A percentile compares a stretch with the other conserved stretches of the same genome.
Evolutionary conservation across 2,113 vertebrate species (phyloP).

Genomic region (Capreolus pygargus): DNA sequence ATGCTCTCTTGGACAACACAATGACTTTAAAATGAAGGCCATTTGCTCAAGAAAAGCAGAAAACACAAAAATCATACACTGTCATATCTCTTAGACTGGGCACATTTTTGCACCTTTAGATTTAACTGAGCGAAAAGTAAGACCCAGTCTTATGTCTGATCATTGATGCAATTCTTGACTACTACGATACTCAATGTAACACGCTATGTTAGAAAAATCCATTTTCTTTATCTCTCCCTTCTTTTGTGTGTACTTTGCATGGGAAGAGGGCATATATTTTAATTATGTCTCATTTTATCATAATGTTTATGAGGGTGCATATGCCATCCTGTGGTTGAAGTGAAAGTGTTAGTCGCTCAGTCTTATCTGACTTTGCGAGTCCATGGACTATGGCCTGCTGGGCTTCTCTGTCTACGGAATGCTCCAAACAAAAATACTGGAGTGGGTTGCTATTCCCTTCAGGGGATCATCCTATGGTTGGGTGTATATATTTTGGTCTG

Average conservation of each 20-base stretch:
- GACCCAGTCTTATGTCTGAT: not conserved
- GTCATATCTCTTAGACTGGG: too few relatives aligned
- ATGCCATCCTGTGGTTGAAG: not conserved
- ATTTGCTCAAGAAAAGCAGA: not conserved
- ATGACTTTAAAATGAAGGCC: not conserved
- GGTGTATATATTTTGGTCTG: not conserved
- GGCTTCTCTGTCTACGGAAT: not conserved
- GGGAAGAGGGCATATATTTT: not conserved
- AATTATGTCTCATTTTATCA: not conserved
- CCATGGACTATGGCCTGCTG: not conserved
- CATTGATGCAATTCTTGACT: not conserved
- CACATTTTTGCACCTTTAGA: not conserved
- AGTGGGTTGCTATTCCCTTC: not conserved
- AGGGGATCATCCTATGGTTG: not conserved
- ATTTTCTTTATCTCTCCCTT: not conserved
- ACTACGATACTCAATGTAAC: not conserved
- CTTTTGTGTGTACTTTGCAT: not conserved
- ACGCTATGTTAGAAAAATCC: not conserved
- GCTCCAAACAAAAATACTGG: not conserved
- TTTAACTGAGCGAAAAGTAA: slow-evolving; percentile 17
- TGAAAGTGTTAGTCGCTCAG: not conserved
- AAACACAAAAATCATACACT: not conserved
- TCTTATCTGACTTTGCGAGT: not conserved
- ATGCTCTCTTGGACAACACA: not conserved
- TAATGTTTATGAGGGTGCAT: not conserved